Base-by-base conservation (phyloP, 2,888 invertebrate genomes). In the Lottia scabra region DNA sequence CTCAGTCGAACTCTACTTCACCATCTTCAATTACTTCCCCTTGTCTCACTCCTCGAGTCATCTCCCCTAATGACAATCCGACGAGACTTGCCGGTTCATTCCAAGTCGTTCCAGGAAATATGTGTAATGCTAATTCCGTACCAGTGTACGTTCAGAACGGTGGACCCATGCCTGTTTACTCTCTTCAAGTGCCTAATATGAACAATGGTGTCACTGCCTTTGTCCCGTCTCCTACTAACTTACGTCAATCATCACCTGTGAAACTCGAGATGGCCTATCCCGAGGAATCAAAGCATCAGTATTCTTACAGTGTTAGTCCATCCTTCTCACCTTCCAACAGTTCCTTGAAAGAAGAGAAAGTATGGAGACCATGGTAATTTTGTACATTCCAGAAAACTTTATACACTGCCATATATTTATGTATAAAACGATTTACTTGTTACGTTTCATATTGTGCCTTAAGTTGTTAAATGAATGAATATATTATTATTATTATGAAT, bases 281-380 rank as follows among this genome's bases (percentile, higher is more conserved):
- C 77, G 12, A 56, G 19, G 19, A 19, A 10, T 19, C 8, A 23
- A 56, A 56, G 10, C 56, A 27, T 16, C 63, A 13, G 63, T 65
- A 19, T 64, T 69, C n/a, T 68, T 48, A 13, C 46, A 67, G 30
- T 56, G 13, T 56, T 56, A 74, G 73, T 44, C 74, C 70, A 2
- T 19, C 46, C 16, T 69, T 27, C 27, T 71, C 75, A 15, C 72
- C 76, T 0, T 67, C 74, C 2, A 45, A 68, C 5, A 56, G 64
- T 46, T 68, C 81, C 12, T 45, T 82, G n/a, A 81, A 81, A 69
- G 81, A 81, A 12, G 80, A 81, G 65, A 72, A 78, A 19, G 76
- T 83, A 16, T 83, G 83, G 83, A 71, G 83, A 45, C 83, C 83
- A 0, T 83, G 83, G 83, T 83, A 69, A 76, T 26, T 26, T 19